A percentile compares a stretch with the other conserved stretches of the same genome.
Evolutionary conservation across 1,140 invertebrate genomes (phyloP).

Genomic region (Lerema accius): DNA sequence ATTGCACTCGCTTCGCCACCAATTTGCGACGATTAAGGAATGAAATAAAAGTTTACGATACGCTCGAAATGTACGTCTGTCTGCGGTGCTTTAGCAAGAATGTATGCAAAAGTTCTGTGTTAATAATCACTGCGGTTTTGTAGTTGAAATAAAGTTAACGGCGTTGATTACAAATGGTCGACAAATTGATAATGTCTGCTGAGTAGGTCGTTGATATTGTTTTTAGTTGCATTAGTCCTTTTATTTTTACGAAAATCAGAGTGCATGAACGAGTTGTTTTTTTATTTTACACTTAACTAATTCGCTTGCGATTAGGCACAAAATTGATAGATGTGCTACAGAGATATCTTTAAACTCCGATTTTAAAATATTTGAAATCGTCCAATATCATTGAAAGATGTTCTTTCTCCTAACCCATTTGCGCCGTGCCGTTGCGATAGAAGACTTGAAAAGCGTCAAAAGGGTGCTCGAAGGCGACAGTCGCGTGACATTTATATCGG

Average conservation of each 20-base stretch:
- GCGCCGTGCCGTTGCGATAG: not conserved
- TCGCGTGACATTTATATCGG: slow-evolving; percentile 69
- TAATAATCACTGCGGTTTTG: not conserved
- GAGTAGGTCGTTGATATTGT: not conserved
- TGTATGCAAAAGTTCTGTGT: not conserved
- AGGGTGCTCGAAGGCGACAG: slow-evolving; percentile 33
- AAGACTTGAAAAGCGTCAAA: slow-evolving; percentile 9
- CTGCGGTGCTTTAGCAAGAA: not conserved
- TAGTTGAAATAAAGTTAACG: not conserved
- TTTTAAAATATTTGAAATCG: not conserved
- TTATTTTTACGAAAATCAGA: too few relatives aligned
- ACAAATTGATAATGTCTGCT: not conserved
- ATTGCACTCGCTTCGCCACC: slow-evolving; percentile 15
- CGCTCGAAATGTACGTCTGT: not conserved
- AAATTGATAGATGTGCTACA: too few relatives aligned
- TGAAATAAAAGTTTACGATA: slow-evolving; percentile 33
- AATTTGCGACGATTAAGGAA: slow-evolving; percentile 26
- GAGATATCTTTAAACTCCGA: not conserved
- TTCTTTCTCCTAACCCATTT: not conserved
- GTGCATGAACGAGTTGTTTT: too few relatives aligned
- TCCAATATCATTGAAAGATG: not conserved
- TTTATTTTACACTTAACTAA: too few relatives aligned
- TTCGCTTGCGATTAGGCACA: too few relatives aligned
- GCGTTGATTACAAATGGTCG: not conserved
- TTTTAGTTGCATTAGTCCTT: not conserved